phyloP scores from a whole-genome alignment of 1,140 invertebrate species.

The Drosophila guanche region DNA sequence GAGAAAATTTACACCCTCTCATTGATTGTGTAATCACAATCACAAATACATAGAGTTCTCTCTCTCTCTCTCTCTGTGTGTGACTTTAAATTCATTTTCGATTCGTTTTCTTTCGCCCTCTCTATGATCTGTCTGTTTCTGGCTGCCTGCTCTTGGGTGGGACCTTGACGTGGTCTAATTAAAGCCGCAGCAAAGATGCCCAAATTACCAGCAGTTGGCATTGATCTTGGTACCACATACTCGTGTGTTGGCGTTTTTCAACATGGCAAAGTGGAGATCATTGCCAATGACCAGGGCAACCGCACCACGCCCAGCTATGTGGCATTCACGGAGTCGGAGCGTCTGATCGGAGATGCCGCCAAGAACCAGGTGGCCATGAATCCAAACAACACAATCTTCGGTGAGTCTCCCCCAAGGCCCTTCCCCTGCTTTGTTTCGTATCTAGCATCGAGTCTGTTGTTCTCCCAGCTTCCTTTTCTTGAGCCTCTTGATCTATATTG shows the following conservation, averaged over 20 bases:
- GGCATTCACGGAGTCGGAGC: constrained; percentile 97
- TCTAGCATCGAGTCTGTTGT: neutral
- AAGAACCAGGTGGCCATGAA: constrained; percentile 86
- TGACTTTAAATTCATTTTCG: constrained; percentile 62
- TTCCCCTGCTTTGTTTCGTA: neutral
- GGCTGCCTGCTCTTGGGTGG: constrained; percentile 2
- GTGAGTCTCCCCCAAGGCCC: constrained; percentile 50
- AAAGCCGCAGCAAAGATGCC: constrained; percentile 74
- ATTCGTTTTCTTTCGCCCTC: constrained; percentile 28
- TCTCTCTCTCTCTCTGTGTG: neutral
- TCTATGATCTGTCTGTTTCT: neutral
- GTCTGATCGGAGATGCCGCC: constrained; percentile 97
- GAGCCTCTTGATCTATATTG: constrained; percentile 2
- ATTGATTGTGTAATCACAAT: constrained; percentile 54
- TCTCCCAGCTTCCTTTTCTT: neutral
- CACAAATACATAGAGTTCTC: constrained; percentile 11
- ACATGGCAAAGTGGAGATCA: constrained; percentile 95
- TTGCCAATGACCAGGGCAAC: constrained; percentile 98
- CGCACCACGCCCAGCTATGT: constrained; percentile 98
- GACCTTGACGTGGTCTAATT: constrained; percentile 71
- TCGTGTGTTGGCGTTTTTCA: constrained; percentile 93
- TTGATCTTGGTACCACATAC: constrained; percentile 92
- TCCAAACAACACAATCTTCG: constrained; percentile 83
- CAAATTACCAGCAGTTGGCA: constrained; percentile 88
- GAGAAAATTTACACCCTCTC: constrained; percentile 11